Percentiles rank a stretch among this genome's conserved stretches.
These are phyloP conservation scores for Drosophila nikananu DNA, from an alignment of 1,140 invertebrate species.

Conservation along the genomic window DNA sequence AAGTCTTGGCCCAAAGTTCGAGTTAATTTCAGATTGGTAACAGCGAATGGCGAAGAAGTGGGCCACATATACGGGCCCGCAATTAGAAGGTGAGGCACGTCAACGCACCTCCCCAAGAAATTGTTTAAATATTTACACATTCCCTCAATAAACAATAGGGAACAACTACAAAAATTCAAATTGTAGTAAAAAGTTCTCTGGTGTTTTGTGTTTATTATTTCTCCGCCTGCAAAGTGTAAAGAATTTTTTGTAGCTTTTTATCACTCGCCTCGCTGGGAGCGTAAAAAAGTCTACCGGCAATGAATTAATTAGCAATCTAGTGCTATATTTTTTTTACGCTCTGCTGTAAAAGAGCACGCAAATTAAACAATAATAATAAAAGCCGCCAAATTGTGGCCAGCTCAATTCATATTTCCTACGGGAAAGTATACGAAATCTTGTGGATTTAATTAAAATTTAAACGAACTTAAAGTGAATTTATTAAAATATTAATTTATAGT, in stretches of 20 bases:
- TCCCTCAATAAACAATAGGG: slow-evolving; percentile 14
- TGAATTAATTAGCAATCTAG: slow-evolving; percentile 74
- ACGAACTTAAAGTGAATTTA: not conserved
- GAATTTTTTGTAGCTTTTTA: slow-evolving; percentile 17
- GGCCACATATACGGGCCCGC: slow-evolving; percentile 20
- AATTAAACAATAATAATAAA: slow-evolving; percentile 44
- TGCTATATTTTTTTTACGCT: slow-evolving; percentile 54
- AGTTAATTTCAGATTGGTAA: slow-evolving; percentile 78
- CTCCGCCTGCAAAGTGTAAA: slow-evolving; percentile 8
- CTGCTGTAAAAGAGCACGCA: slow-evolving; percentile 32
- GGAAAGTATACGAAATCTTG: not conserved
- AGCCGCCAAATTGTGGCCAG: slow-evolving; percentile 16
- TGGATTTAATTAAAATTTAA: not conserved
- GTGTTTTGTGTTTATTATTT: slow-evolving; percentile 15
- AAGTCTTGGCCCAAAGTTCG: slow-evolving; percentile 28
- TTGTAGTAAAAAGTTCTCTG: slow-evolving; percentile 6
- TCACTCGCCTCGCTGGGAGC: slow-evolving; percentile 7
- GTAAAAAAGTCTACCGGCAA: slow-evolving; percentile 56
- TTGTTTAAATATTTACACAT: slow-evolving; percentile 38
- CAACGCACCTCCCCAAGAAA: slow-evolving; percentile 40
- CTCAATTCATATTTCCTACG: slow-evolving; percentile 5
- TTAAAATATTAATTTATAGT: not conserved
- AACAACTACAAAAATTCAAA: slow-evolving; percentile 5
- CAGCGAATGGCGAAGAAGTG: slow-evolving; percentile 30
- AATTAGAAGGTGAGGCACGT: slow-evolving; percentile 63